Base-by-base conservation (phyloP, 2,797 vertebrate species). In the Catostomus latipinnis region DNA sequence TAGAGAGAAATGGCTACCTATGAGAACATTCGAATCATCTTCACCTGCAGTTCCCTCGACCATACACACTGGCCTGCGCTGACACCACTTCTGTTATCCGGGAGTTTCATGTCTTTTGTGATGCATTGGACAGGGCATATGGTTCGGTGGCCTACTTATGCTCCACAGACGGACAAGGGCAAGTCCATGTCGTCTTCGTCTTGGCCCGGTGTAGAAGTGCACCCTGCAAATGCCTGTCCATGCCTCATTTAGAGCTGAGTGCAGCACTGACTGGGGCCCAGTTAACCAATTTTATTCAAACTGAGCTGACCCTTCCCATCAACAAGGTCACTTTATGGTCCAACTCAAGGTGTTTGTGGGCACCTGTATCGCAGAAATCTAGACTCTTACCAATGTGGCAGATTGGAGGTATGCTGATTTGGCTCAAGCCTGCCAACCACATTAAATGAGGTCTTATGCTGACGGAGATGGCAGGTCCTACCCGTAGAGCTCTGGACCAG, bases 71-170 rank as follows among this genome's bases (percentile, higher is more conserved):
- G 10, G 11, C 1, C 13, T 46, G 1, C 7, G 6, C 12, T 9
- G 5, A 50, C 13, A 13, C 14, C 0, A 8, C 56, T 0, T 10
- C 12, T 1, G 5, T 8, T 1, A 61, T 4, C 14, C 12, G 5
- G 14, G 69, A 83, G 3, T 16, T 73, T 9, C 73, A 83, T 13
- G n/a, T 83, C 10, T 79, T 83, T 2, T 22, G 58, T 48, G 50
- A 74, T 7, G 49, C 73, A 10, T 70, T 48, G 1, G 72, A 81
- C 13, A 61, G 71, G 22, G 80, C 73, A 0, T 65, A 81, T 5
- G 71, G 7, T 45, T 58, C 61, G 2, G 61, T 66, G 3, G 53
- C 58, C 1, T 54, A 75, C 9, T 18, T 79, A 3, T 43, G 65
- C 1, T 70, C 68, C 9, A 10, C 49, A 1, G 46, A 46, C 1